Evolutionary conservation across 1,140 invertebrate species (phyloP).

Genomic region (Chironomus tepperi): DNA sequence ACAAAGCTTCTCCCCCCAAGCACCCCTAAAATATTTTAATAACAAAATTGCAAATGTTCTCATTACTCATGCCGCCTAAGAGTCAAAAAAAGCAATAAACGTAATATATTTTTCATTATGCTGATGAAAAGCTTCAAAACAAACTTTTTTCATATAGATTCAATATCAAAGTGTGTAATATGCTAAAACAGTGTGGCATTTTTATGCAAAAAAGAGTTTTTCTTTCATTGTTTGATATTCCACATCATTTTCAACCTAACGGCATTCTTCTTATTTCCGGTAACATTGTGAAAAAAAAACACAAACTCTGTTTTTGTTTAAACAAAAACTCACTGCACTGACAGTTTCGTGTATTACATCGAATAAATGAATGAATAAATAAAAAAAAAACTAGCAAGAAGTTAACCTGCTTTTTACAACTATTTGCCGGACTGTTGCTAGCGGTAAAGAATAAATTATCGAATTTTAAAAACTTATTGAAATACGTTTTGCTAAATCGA

Average conservation of each 20-base stretch:
- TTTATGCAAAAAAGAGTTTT: background rate
- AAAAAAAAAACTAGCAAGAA: background rate
- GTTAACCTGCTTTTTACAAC: background rate
- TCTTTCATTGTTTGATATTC: conserved; percentile 5
- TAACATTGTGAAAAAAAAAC: conserved; percentile 3
- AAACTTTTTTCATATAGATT: background rate
- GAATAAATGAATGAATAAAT: background rate
- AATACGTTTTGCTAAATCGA: too few species aligned
- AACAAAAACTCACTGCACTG: background rate
- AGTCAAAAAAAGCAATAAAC: background rate
- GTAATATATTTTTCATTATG: background rate
- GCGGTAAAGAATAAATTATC: too few species aligned
- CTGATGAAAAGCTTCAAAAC: background rate
- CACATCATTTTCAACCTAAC: background rate
- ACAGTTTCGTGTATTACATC: background rate
- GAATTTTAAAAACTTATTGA: too few species aligned
- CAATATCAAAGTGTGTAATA: background rate
- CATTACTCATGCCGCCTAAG: background rate
- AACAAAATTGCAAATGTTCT: background rate
- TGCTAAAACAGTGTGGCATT: background rate
- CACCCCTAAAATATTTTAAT: background rate
- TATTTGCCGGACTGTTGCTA: background rate
- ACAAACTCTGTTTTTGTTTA: background rate
- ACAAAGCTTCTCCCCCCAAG: too few species aligned
- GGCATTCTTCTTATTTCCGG: background rate